Conservation (phyloP, 35 echinoderm and acorn worm genomes). For the Apostichopus parvimensis region DNA sequence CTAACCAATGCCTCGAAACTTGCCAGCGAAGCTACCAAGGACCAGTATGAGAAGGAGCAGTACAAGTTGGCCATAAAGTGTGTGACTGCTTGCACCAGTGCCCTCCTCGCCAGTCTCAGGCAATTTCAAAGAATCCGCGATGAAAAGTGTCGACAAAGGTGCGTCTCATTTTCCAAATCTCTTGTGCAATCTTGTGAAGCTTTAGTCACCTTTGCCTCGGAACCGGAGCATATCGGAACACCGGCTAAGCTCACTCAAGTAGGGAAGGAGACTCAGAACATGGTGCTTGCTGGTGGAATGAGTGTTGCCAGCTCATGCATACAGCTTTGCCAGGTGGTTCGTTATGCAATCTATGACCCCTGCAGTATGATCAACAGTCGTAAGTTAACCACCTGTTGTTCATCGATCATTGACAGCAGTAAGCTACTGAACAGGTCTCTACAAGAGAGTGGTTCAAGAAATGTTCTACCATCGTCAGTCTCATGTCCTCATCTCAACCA, state of each 20-base stretch:
- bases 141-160: conserved; percentile 76
- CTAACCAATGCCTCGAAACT: conserved; percentile 93
- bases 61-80: conserved; percentile 91
- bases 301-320: conserved; percentile 95
- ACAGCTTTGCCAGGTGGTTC: conserved; percentile 71
- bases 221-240: conserved; percentile 86
- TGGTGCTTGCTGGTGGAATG: conserved; percentile 92
- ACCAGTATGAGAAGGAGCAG: conserved; percentile 94
- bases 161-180: conserved; percentile 89
- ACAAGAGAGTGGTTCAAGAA: conserved; percentile 76
- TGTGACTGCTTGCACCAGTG: conserved; percentile 90
- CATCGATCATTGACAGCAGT: conserved; percentile 80
- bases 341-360: conserved; percentile 69
- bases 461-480: conserved; percentile 33
- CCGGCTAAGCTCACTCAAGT: conserved; percentile 67
- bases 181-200: conserved; percentile 98
- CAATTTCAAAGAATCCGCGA: conserved; percentile 85
- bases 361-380: conserved; percentile 67
- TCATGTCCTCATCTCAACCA: conserved; percentile 56
- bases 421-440: conserved; percentile 84
- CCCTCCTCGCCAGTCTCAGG: conserved; percentile 77
- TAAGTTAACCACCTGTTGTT: conserved; percentile 73
- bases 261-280: conserved; percentile 79
- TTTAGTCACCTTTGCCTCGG: conserved; percentile 91
- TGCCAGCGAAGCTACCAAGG: conserved; percentile 94